Evolutionary conservation across 2,113 vertebrate species (phyloP).

Genomic region (Scolopax mira): DNA sequence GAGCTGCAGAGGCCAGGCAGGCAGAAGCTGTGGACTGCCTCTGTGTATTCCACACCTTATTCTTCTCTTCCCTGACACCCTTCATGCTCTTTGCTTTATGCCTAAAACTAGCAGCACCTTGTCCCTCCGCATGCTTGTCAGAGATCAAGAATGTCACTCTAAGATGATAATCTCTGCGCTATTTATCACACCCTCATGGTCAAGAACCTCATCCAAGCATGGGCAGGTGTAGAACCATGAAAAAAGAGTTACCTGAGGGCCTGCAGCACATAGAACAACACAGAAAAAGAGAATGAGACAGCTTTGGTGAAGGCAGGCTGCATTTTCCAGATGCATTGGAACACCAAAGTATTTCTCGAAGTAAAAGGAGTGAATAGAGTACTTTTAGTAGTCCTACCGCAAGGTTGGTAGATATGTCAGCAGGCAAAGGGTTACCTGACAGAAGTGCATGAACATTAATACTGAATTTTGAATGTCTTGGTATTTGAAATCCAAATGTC

Average conservation of each 20-base stretch:
- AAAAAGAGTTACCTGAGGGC: not conserved
- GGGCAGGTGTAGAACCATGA: not conserved
- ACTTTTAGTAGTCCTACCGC: not conserved
- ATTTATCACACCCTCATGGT: not conserved
- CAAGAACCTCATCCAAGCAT: not conserved
- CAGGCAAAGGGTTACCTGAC: not conserved
- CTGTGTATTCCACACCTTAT: accelerated
- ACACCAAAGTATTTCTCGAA: not conserved
- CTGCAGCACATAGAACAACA: not conserved
- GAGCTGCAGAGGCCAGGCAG: not conserved
- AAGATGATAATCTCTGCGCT: not conserved
- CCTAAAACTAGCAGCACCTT: not conserved
- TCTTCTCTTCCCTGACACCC: not conserved
- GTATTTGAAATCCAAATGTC: constrained; percentile 62
- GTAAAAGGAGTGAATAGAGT: not conserved
- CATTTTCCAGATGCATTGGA: not conserved
- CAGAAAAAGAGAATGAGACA: not conserved
- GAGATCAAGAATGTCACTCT: not conserved
- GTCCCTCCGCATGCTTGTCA: not conserved
- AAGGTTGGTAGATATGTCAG: not conserved
- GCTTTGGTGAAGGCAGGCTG: not conserved
- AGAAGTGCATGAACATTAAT: not conserved
- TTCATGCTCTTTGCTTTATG: not conserved
- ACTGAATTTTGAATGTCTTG: constrained; percentile 37
- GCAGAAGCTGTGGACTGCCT: not conserved